Base-by-base conservation (phyloP, 2,113 vertebrate species). In the Bubo bubo region DNA sequence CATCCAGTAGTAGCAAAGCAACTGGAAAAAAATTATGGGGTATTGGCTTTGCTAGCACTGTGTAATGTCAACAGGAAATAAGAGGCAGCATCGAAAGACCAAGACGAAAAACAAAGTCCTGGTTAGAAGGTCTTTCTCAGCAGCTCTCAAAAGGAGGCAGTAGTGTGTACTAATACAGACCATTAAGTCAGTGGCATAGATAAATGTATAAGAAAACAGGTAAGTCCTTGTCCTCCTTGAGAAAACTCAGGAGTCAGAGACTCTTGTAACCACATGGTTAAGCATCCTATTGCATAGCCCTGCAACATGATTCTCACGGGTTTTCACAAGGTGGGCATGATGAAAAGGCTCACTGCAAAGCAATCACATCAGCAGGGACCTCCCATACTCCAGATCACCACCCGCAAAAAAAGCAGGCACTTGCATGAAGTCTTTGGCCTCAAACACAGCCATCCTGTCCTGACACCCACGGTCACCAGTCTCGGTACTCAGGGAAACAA, bases 401-500 rank as follows among this genome's bases (percentile, higher is more conserved):
- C 56, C 41, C 0, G 0, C 37, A 56, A 32, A 64, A 83, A 79
- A 37, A 49, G 34, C 32, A 67, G 59, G n/a, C 1, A 0, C 27
- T 83, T 2, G 5, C n/a, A 79, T 0, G 0, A 68, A 87, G 12
- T 18, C 64, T n/a, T 79, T 47, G 27, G 63, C 45, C 67, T 63
- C 55, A 59, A 19, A 82, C 67, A 79, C 47, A 75, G 52, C 19
- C 74, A 6, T 23, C 3, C 17, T 16, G 10, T 80, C 67, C 53
- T 35, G 71, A 50, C 37, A n/a, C 28, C 37, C 64, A 34, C 4
- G 4, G 64, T 23, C 18, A 1, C 43, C 27, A 47, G 17, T 20
- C 55, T 56, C 0, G 0, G 26, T 63, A 15, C 2, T 0, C 0
- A 1, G 71, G 59, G 63, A 53, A 93, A 75, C 32, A 68, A 47